These are phyloP conservation scores for Eupithecia subumbrata DNA, from an alignment of 2,888 invertebrate species.

Conservation along the genomic window DNA sequence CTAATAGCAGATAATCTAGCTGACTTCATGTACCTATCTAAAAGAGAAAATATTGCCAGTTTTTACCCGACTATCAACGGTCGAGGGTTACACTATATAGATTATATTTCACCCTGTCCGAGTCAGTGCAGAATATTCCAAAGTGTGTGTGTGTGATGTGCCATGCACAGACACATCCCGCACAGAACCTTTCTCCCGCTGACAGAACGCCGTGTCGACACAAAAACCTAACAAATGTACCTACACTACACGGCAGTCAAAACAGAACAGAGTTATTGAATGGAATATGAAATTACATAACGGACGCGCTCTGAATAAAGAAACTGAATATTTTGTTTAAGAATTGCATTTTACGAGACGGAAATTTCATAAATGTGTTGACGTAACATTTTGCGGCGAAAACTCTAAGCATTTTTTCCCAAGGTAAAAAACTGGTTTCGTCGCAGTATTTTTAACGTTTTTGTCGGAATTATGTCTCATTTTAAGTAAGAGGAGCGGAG, in stretches of 20 bases:
- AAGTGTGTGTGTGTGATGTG: too few species aligned
- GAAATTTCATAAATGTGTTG: slow-evolving; percentile 18
- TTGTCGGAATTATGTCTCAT: slow-evolving; percentile 1
- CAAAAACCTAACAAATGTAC: slow-evolving; percentile 3
- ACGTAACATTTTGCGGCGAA: neutral
- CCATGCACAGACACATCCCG: slow-evolving; percentile 8
- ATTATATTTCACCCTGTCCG: neutral
- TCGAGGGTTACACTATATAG: too few species aligned
- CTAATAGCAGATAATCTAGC: too few species aligned
- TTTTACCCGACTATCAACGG: too few species aligned
- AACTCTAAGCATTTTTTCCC: neutral
- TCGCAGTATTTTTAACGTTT: neutral
- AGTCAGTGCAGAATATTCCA: slow-evolving; percentile 7
- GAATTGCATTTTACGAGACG: slow-evolving; percentile 20
- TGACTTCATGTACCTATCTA: too few species aligned
- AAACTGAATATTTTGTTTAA: slow-evolving; percentile 13
- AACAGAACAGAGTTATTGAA: slow-evolving; percentile 33
- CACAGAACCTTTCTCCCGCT: slow-evolving; percentile 4
- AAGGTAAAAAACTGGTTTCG: neutral
- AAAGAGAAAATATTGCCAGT: too few species aligned
- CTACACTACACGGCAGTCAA: neutral
- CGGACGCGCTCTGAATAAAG: slow-evolving; percentile 26
- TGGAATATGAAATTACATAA: slow-evolving; percentile 34
- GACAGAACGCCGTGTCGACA: slow-evolving; percentile 7
- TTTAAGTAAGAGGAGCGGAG: slow-evolving; percentile 10